Evolutionary conservation across 1,140 invertebrate genomes (phyloP).

Genomic region (Pseudoatta argentina): DNA sequence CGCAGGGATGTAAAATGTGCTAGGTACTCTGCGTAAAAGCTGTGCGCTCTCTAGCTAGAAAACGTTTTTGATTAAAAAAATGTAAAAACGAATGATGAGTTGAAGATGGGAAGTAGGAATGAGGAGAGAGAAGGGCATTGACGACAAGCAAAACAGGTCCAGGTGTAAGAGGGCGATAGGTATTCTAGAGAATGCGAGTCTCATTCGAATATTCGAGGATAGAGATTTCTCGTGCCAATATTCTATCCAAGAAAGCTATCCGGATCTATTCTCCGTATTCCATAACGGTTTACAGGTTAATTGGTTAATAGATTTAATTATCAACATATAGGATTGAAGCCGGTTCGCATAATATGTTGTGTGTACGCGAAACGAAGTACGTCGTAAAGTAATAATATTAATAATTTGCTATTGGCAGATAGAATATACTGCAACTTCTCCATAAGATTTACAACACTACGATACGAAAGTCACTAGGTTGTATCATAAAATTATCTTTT

Average conservation of each 20-base stretch:
- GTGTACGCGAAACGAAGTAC: not conserved
- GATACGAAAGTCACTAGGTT: not conserved
- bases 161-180: conserved; percentile 62
- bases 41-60: conserved; percentile 56
- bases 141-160: conserved; percentile 66
- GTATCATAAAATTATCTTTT: conserved; percentile 3
- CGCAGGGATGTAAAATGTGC: conserved; percentile 71
- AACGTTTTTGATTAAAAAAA: conserved; percentile 76
- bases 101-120: not conserved
- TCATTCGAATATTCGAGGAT: conserved; percentile 57
- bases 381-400: conserved; percentile 12
- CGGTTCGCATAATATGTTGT: not conserved
- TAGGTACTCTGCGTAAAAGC: conserved; percentile 42
- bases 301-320: conserved; percentile 30
- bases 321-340: not conserved
- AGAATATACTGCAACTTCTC: not conserved
- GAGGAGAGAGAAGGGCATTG: conserved; percentile 19
- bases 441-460: not conserved
- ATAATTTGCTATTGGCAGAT: not conserved
- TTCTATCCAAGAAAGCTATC: not conserved
- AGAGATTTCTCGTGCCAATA: conserved; percentile 52
- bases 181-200: conserved; percentile 54
- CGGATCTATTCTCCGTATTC: not conserved
- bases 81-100: conserved; percentile 62
- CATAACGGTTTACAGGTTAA: not conserved